Conservation (phyloP, 53 echinoderm and acorn worm genomes). For the Mesocentrotus franciscanus region DNA sequence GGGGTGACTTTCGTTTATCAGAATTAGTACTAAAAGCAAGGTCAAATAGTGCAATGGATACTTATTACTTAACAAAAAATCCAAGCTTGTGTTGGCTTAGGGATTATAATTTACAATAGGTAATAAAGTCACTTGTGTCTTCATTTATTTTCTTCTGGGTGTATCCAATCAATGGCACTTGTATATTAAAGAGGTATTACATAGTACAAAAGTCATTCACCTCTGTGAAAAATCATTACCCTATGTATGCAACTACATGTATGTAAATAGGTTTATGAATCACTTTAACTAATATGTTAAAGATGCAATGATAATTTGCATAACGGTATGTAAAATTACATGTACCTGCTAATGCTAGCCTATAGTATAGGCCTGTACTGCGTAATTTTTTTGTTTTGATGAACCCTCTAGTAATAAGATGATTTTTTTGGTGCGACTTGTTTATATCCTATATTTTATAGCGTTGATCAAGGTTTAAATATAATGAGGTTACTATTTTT, state of each 20-base stretch:
- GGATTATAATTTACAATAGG: not conserved
- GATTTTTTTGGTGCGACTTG: too few relatives aligned
- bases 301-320: too few relatives aligned
- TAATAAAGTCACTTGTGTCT: not conserved
- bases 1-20: not conserved
- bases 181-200: not conserved
- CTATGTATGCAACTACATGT: not conserved
- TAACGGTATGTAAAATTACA: too few relatives aligned
- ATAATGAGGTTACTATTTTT: too few relatives aligned
- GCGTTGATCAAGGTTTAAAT: too few relatives aligned
- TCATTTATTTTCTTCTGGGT: not conserved
- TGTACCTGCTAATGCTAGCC: too few relatives aligned
- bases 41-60: conserved; percentile 37
- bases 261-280: too few relatives aligned
- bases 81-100: not conserved
- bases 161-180: not conserved
- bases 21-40: not conserved
- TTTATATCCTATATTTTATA: too few relatives aligned
- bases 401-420: too few relatives aligned
- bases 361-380: too few relatives aligned
- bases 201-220: not conserved
- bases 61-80: not conserved
- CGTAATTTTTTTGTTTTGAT: too few relatives aligned
- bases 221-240: not conserved
- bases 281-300: too few relatives aligned